These are phyloP conservation scores for Smittia aterrima DNA, from an alignment of 2,888 invertebrate genomes.

Conservation along the genomic window DNA sequence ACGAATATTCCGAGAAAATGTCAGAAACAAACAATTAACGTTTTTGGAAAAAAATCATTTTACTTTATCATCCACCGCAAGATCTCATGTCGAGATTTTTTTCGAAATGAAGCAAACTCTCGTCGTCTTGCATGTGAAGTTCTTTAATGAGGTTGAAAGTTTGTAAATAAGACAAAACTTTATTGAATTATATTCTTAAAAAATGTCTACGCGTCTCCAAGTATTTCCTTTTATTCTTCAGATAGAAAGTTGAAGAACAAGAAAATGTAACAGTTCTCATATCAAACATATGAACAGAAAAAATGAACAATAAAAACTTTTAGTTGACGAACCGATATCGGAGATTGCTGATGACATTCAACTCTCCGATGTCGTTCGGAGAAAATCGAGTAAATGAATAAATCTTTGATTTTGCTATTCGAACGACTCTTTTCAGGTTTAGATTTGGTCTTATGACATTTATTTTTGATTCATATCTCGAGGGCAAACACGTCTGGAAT, in stretches of 20 bases:
- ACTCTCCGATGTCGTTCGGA: neutral
- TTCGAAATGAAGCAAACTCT: too few species aligned
- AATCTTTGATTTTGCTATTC: neutral
- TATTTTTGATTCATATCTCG: too few species aligned
- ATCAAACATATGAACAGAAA: neutral
- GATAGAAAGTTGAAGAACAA: neutral
- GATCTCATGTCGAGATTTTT: too few species aligned
- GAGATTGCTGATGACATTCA: neutral
- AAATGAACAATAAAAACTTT: conserved; percentile 25
- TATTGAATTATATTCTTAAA: neutral
- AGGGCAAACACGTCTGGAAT: too few species aligned
- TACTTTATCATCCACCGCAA: too few species aligned
- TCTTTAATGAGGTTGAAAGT: too few species aligned
- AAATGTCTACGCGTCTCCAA: neutral
- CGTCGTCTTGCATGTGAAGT: too few species aligned
- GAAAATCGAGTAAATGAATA: conserved; percentile 14
- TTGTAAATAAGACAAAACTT: too few species aligned
- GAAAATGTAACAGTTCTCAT: conserved; percentile 4
- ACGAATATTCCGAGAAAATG: too few species aligned
- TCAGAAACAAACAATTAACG: too few species aligned
- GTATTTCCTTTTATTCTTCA: conserved; percentile 20
- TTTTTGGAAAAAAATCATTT: too few species aligned
- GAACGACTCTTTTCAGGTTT: neutral
- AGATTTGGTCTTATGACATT: too few species aligned
- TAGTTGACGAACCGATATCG: neutral